Percentiles rank a stretch among this genome's conserved stretches.
Evolutionary conservation across 2,888 invertebrate genomes (phyloP).

Genomic region (Temnothorax unifasciatus): DNA sequence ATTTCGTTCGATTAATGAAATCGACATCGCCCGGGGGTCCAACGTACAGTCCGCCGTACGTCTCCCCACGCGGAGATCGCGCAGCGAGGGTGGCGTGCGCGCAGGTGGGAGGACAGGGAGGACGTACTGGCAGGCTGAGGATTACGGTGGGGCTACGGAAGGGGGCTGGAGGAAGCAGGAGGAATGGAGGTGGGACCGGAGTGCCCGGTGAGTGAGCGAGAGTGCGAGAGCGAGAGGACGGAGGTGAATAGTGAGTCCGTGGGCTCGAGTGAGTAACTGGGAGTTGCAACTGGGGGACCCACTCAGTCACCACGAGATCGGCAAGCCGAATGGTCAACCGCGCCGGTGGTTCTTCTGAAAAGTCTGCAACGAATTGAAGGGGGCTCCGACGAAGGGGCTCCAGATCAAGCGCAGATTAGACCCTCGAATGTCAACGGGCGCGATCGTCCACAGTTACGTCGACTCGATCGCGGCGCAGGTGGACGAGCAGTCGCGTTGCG

Average conservation of each 20-base stretch:
- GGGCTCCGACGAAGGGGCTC: constrained; percentile 48
- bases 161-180: constrained; percentile 69
- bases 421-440: constrained; percentile 67
- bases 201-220: constrained; percentile 65
- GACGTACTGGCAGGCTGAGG: constrained; percentile 74
- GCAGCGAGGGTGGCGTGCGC: constrained; percentile 68
- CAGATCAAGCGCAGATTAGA: constrained; percentile 28
- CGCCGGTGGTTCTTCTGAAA: constrained; percentile 73
- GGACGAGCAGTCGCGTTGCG: constrained; percentile 11
- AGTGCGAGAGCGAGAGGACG: constrained; percentile 79
- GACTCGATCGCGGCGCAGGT: constrained; percentile 6
- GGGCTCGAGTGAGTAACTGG: constrained; percentile 83
- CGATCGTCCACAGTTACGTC: neutral
- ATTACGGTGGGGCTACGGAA: constrained; percentile 66
- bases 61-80: constrained; percentile 62
- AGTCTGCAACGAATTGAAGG: constrained; percentile 61
- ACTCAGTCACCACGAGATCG: constrained; percentile 86
- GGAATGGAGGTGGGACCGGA: constrained; percentile 71
- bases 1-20: constrained; percentile 80
- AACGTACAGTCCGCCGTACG: constrained; percentile 8
- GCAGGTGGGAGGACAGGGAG: constrained; percentile 68
- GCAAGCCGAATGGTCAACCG: constrained; percentile 85
- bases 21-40: constrained; percentile 79
- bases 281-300: constrained; percentile 81
- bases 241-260: constrained; percentile 82